Evolutionary conservation across 2,113 vertebrate species (phyloP).

Genomic region (Balaeniceps rex): DNA sequence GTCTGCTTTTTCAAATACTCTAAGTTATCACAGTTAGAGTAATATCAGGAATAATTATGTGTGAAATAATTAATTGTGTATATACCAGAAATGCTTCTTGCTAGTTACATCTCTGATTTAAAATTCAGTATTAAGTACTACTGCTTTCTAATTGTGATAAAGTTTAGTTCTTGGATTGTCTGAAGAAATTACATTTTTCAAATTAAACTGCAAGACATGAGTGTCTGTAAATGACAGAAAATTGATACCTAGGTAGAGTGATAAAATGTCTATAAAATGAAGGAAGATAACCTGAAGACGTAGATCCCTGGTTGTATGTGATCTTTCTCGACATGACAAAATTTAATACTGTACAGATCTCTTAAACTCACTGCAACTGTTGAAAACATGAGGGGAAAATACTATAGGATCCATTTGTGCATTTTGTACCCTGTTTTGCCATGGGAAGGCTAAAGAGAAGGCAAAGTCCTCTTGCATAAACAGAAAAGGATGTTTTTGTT

Average conservation of each 20-base stretch:
- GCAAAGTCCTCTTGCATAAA: background rate
- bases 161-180: background rate
- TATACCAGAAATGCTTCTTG: background rate
- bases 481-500: background rate
- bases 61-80: constrained; percentile 38
- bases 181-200: constrained; percentile 40
- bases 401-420: background rate
- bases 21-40: background rate
- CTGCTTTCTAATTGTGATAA: background rate
- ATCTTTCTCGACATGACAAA: background rate
- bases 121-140: constrained; percentile 24
- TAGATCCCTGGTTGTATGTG: background rate
- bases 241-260: background rate
- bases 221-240: background rate
- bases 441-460: background rate
- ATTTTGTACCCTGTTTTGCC: background rate
- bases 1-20: constrained; percentile 30
- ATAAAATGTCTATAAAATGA: background rate
- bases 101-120: constrained; percentile 20
- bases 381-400: background rate
- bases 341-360: background rate
- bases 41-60: background rate
- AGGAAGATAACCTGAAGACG: background rate
- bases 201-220: background rate
- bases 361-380: background rate